These are phyloP conservation scores for Caenorhabditis inopinata DNA, from an alignment of 1,140 invertebrate genomes.

Conservation along the genomic window DNA sequence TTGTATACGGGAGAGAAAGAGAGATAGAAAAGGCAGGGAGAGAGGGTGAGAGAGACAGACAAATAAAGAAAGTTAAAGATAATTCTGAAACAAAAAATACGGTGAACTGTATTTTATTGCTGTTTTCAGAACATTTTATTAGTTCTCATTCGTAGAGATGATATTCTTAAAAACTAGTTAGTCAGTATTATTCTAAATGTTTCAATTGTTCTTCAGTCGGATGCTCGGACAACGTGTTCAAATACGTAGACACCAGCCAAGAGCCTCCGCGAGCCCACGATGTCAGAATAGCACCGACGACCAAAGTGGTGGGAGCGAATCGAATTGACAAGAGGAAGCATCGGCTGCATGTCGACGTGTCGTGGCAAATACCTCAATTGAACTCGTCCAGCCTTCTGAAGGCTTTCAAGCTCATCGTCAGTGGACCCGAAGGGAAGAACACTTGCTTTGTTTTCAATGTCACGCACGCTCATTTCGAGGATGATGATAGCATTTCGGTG, in stretches of 20 bases:
- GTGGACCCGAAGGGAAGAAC: conserved; percentile 49
- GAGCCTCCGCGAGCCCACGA: conserved; percentile 62
- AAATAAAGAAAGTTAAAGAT: no score
- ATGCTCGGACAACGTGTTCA: conserved; percentile 12
- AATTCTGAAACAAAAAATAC: no score
- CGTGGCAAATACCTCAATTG: conserved; percentile 64
- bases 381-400: conserved; percentile 55
- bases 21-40: no score
- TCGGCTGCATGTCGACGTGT: conserved; percentile 62
- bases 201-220: neutral
- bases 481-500: conserved; percentile 55
- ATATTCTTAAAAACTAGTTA: no score
- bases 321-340: conserved; percentile 43
- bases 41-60: no score
- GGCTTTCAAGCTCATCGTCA: conserved; percentile 59
- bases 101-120: no score
- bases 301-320: conserved; percentile 51
- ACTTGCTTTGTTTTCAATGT: conserved; percentile 64
- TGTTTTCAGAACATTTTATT: no score
- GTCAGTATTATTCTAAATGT: no score
- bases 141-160: no score
- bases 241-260: neutral
- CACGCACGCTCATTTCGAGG: conserved; percentile 52
- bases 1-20: no score
- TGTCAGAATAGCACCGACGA: conserved; percentile 56